These are phyloP conservation scores for Dastarcus helophoroides DNA, from an alignment of 2,888 invertebrate genomes.

Conservation along the genomic window DNA sequence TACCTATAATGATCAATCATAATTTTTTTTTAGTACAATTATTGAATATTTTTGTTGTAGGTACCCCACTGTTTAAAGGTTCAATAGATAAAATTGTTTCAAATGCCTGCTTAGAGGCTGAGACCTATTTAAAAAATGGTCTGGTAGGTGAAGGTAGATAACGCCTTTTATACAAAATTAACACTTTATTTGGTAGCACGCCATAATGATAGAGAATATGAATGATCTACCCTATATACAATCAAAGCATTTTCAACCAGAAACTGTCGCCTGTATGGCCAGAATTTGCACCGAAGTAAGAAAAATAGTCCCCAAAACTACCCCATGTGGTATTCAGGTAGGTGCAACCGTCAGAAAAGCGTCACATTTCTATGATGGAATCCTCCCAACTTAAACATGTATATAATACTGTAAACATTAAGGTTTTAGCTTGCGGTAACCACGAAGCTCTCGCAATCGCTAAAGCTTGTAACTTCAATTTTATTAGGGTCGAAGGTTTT, in stretches of 20 bases:
- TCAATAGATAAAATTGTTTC: conserved; percentile 44
- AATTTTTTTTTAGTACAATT: too few relatives aligned
- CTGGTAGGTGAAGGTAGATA: conserved; percentile 39
- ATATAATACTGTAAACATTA: conserved; percentile 11
- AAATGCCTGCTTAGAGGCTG: conserved; percentile 49
- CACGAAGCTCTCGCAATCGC: conserved; percentile 65
- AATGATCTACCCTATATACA: conserved; percentile 62
- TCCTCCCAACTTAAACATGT: conserved; percentile 4
- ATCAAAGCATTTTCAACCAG: conserved; percentile 48
- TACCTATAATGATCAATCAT: too few relatives aligned
- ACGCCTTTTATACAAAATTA: too few relatives aligned
- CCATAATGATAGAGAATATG: conserved; percentile 67
- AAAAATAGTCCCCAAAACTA: conserved; percentile 36
- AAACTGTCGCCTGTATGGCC: conserved; percentile 58
- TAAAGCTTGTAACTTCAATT: conserved; percentile 54
- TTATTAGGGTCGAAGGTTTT: conserved; percentile 67
- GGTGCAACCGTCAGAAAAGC: conserved; percentile 1
- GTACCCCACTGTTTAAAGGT: conserved; percentile 47
- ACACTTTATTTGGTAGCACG: conserved; percentile 43
- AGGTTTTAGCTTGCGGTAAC: conserved; percentile 68
- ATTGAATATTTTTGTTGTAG: too few relatives aligned
- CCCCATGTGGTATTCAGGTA: conserved; percentile 54
- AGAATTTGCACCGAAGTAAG: conserved; percentile 49
- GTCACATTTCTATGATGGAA: conserved; percentile 1
- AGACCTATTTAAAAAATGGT: conserved; percentile 44